Percentiles rank a stretch among this genome's conserved stretches.
Conservation (phyloP, 2,113 vertebrate genomes). For the Xyrauchen texanus region DNA sequence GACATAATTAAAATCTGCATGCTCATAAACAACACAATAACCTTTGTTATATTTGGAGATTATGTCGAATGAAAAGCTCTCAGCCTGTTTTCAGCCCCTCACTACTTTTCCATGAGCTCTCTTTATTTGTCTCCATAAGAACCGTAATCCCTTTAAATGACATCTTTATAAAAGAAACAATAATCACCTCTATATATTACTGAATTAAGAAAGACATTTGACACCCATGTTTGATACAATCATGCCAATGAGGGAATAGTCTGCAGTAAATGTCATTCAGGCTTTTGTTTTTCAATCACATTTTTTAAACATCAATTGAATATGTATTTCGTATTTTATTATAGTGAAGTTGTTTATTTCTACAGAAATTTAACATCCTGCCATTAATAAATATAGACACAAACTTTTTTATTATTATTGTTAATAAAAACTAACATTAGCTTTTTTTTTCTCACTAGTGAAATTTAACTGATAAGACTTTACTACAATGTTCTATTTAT, state of each 20-base stretch:
- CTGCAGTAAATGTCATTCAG: not conserved
- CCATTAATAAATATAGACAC: too few species aligned
- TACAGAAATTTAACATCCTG: too few species aligned
- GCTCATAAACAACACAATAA: conserved; percentile 47
- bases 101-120: conserved; percentile 22
- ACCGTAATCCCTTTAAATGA: conserved; percentile 34
- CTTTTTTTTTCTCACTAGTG: too few species aligned
- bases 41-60: conserved; percentile 33
- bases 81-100: conserved; percentile 34
- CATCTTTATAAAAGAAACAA: conserved; percentile 31
- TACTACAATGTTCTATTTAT: too few species aligned
- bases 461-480: too few species aligned
- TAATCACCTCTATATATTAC: conserved; percentile 34
- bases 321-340: too few species aligned
- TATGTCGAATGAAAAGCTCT: conserved; percentile 29
- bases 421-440: too few species aligned
- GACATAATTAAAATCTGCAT: conserved; percentile 29
- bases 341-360: too few species aligned
- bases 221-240: conserved; percentile 16
- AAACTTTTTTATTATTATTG: too few species aligned
- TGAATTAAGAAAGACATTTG: conserved; percentile 34
- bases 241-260: not conserved
- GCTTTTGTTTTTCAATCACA: too few species aligned
- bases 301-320: too few species aligned
- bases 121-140: conserved; percentile 30